These are phyloP conservation scores for Eulemur coronatus DNA, from an alignment of 2,797 vertebrate species.

Conservation along the genomic window DNA sequence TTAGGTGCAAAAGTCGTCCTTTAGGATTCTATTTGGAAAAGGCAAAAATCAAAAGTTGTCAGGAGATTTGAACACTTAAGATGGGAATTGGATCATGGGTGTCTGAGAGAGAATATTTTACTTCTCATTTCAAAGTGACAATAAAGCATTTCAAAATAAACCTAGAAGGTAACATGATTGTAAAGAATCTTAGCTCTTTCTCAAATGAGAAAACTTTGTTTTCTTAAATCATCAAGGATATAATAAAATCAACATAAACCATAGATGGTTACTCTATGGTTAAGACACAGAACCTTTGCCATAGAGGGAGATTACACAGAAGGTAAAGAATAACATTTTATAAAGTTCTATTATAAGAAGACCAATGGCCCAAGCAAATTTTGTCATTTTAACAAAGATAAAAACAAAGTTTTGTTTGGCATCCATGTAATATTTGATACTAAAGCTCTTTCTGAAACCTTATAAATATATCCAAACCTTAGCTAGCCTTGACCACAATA, in stretches of 20 bases:
- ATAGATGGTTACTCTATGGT: not conserved
- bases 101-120: not conserved
- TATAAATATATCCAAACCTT: not conserved
- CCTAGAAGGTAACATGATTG: not conserved
- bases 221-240: not conserved
- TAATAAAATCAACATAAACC: not conserved
- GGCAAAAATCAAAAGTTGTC: slow-evolving; percentile 6
- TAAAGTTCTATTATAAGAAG: not conserved
- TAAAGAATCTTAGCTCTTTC: not conserved
- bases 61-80: not conserved
- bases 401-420: not conserved
- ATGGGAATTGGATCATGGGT: not conserved
- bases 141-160: not conserved
- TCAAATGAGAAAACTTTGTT: not conserved
- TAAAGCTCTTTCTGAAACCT: not conserved
- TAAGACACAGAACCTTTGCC: not conserved
- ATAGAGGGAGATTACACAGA: not conserved
- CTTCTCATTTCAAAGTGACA: slow-evolving; percentile 3
- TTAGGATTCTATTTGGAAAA: slow-evolving; percentile 6
- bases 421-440: not conserved
- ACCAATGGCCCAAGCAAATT: not conserved
- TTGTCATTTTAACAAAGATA: slow-evolving; percentile 7
- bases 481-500: not conserved
- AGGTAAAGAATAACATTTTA: not conserved
- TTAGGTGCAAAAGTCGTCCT: not conserved